These are phyloP conservation scores for Meloidogyne exigua DNA, from an alignment of 1,140 invertebrate species.

Conservation along the genomic window DNA sequence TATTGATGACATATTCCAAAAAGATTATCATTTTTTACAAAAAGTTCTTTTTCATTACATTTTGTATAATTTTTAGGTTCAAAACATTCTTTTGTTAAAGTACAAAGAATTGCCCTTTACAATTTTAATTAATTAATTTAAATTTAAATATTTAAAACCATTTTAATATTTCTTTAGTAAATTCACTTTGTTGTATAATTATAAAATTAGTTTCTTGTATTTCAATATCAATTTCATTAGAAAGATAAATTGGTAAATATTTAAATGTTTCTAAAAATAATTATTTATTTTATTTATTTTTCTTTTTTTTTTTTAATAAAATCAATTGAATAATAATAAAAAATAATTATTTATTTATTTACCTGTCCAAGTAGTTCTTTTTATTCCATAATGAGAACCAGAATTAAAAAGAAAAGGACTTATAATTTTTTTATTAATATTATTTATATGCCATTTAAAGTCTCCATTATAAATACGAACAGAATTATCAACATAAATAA, in stretches of 20 bases:
- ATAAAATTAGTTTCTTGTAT: neutral
- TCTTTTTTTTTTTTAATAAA: too few species aligned
- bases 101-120: neutral
- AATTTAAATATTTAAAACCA: neutral
- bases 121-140: neutral
- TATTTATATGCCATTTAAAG: neutral
- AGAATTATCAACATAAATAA: constrained; percentile 3
- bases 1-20: neutral
- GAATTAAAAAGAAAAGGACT: neutral
- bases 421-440: neutral
- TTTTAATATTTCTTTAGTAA: constrained; percentile 3
- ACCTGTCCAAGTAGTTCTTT: neutral
- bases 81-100: neutral
- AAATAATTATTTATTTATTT: neutral
- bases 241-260: neutral
- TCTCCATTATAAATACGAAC: neutral
- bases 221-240: neutral
- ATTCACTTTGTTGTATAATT: constrained; percentile 1
- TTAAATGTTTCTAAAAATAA: neutral
- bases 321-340: too few species aligned
- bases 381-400: neutral
- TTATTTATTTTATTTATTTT: too few species aligned
- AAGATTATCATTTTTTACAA: neutral
- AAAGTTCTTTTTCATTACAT: neutral
- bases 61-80: neutral